Evolutionary conservation across 2,113 vertebrate genomes (phyloP).

Genomic region (Brienomyrus longianalis): DNA sequence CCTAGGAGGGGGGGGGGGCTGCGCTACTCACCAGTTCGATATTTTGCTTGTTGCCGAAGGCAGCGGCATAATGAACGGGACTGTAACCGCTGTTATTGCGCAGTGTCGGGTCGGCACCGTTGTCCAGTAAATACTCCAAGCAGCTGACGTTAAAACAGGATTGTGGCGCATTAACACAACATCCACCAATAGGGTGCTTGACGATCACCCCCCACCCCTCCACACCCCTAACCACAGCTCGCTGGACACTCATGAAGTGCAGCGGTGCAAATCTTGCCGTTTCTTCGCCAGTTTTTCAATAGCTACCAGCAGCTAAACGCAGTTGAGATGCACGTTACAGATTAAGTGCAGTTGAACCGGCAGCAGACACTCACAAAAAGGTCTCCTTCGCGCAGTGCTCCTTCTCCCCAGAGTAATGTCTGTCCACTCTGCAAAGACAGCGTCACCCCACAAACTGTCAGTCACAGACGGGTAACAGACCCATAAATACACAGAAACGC

Average conservation of each 20-base stretch:
- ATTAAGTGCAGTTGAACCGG: not conserved
- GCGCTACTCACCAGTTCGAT: constrained; percentile 76
- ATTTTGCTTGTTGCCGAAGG: constrained; percentile 88
- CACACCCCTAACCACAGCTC: not conserved
- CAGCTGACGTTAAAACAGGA: constrained; percentile 57
- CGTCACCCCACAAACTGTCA: not conserved
- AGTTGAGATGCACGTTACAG: not conserved
- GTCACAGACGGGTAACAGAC: not conserved
- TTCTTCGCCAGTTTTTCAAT: not conserved
- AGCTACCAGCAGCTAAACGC: not conserved
- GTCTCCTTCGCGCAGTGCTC: constrained; percentile 78
- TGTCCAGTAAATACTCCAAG: constrained; percentile 87
- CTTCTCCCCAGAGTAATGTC: constrained; percentile 58
- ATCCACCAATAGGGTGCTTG: not conserved
- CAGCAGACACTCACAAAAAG: constrained; percentile 71
- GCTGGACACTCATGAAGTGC: not conserved
- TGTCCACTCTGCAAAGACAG: constrained; percentile 57
- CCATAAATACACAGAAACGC: not conserved
- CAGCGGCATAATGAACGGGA: constrained; percentile 90
- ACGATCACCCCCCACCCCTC: not conserved
- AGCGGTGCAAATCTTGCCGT: not conserved
- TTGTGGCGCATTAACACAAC: not conserved
- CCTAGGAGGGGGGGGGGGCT: too few species aligned
- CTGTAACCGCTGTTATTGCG: constrained; percentile 89
- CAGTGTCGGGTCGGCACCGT: constrained; percentile 81